These are phyloP conservation scores for Pseudomugil tenellus DNA, from an alignment of 2,797 vertebrate genomes.

Conservation along the genomic window DNA sequence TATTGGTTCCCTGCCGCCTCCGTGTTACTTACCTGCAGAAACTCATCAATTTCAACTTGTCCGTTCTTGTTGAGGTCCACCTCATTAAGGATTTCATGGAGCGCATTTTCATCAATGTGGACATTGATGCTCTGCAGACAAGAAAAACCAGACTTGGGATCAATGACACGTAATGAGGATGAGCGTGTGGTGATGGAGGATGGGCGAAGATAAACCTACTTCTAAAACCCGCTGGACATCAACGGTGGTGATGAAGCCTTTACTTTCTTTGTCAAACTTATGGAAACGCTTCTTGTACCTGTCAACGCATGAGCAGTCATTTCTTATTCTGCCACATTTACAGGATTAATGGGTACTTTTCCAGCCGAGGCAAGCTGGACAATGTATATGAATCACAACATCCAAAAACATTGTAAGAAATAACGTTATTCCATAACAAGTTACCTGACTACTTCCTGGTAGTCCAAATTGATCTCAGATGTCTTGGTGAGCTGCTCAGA, in stretches of 20 bases:
- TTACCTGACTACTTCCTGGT: slow-evolving; percentile 90
- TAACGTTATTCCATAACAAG: not conserved
- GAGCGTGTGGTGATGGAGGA: not conserved
- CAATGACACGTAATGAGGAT: not conserved
- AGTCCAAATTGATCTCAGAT: slow-evolving; percentile 88
- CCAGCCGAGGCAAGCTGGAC: not conserved
- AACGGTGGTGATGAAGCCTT: slow-evolving; percentile 95
- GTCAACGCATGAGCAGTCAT: slow-evolving; percentile 6
- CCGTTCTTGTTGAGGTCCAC: slow-evolving; percentile 99
- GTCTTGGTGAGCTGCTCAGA: slow-evolving; percentile 91
- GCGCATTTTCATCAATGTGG: slow-evolving; percentile 91
- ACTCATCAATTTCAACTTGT: slow-evolving; percentile 95
- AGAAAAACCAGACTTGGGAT: slow-evolving; percentile 1
- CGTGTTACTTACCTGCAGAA: slow-evolving; percentile 87
- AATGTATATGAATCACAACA: not conserved
- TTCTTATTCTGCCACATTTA: not conserved
- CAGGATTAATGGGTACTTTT: not conserved
- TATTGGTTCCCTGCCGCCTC: not conserved
- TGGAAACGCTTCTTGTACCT: slow-evolving; percentile 97
- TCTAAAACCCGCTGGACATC: slow-evolving; percentile 93
- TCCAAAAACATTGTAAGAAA: too few species aligned
- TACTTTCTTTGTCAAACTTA: slow-evolving; percentile 95
- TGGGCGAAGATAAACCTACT: slow-evolving; percentile 73
- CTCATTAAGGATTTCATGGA: slow-evolving; percentile 96
- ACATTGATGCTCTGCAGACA: slow-evolving; percentile 88